Evolutionary conservation across 2,113 vertebrate genomes (phyloP), one percentile per base, ranked within the genome.

Genomic region (Sterrhoptilus dennistouni): DNA sequence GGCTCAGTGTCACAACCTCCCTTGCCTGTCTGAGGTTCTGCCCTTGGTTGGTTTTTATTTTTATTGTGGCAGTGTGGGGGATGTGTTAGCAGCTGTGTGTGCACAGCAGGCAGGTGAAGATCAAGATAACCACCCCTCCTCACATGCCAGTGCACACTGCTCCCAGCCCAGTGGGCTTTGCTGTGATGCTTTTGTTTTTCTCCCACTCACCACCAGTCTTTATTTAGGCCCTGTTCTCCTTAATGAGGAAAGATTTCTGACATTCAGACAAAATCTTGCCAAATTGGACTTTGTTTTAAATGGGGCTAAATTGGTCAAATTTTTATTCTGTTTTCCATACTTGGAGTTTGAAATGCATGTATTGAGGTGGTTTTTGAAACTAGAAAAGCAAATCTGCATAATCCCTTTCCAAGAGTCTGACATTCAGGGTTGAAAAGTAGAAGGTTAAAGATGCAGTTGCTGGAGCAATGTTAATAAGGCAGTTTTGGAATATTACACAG

Each of bases 11-110:
- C 12, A 7, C 31, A 18, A 23, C 0, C 33, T 53, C 5, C 49
- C 65, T 15, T 18, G 3, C 2, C 31, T 23, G 49, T 6, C 50
- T 19, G 38, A 65, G 70, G 7, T 21, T 4, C 53, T 22, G 61
- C 66, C 71, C 31, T 14, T 3, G 21, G 8, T 3, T 50, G 49
- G 7, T 5, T 50, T 50, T 50, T 50, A 25, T 50, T 50, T 35
- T 12, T 11, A 12, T 38, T 38, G 38, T 38, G 78, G 68, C 35
- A 19, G n/a, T 0, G 0, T 31, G 28, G 9, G 3, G 10, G 65
- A 8, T 3, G 44, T 74, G 53, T 63, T 9, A 47, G 63, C 38
- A 12, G 44, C 50, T 3, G 3, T n/a, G 38, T 52, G 29, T 56
- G 65, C 33, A 9, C 47, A 44, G 21, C 24, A 45, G 40, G 13